Evolutionary conservation across 2,113 vertebrate species (phyloP).

Genomic region (Phalacrocorax carbo): DNA sequence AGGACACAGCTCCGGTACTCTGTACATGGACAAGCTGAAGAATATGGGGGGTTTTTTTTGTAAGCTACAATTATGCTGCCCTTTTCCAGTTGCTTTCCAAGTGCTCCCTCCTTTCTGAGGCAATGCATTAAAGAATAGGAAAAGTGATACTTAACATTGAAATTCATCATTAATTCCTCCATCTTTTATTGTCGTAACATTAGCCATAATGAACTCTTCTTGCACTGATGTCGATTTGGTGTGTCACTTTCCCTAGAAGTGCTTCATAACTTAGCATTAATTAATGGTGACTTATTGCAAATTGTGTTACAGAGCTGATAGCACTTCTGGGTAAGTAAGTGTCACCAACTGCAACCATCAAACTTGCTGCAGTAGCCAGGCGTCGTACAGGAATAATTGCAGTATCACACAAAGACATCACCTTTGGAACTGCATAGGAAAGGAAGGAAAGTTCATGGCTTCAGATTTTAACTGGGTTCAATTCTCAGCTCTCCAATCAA

Average conservation of each 20-base stretch:
- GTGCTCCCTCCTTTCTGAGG: background rate
- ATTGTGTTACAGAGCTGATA: conserved; percentile 70
- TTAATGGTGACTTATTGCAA: conserved; percentile 77
- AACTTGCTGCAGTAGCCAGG: background rate
- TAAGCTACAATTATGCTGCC: background rate
- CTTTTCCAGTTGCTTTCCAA: background rate
- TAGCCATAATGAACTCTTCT: conserved; percentile 73
- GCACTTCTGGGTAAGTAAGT: conserved; percentile 69
- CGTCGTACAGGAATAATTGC: conserved; percentile 10
- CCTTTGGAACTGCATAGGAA: background rate
- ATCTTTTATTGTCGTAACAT: conserved; percentile 65
- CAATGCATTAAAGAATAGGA: conserved; percentile 15
- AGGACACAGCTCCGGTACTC: background rate
- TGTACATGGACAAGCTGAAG: background rate
- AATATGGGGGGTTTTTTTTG: background rate
- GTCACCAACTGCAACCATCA: conserved; percentile 55
- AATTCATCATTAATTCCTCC: conserved; percentile 70
- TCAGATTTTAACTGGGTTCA: background rate
- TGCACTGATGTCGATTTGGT: conserved; percentile 61
- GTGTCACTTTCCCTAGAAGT: conserved; percentile 64
- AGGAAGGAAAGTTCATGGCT: background rate
- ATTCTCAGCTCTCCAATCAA: background rate
- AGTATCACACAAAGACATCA: background rate
- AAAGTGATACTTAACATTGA: conserved; percentile 64
- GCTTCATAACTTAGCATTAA: conserved; percentile 72